Evolutionary conservation across 23 tunicate genomes (phyloP).

Genomic region (Clavelina lepadiformis): DNA sequence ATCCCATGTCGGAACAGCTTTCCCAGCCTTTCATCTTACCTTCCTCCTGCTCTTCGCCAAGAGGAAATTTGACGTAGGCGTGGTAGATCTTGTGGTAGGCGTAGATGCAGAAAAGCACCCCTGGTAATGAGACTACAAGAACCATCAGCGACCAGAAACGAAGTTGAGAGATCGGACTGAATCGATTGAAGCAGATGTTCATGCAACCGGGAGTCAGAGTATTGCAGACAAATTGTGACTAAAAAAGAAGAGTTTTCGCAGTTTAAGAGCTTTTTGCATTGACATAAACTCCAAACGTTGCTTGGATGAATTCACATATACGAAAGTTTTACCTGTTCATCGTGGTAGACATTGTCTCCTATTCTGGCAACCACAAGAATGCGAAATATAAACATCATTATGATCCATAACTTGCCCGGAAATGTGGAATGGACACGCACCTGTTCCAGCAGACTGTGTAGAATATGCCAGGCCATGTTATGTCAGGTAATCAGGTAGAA

Average conservation of each 20-base stretch:
- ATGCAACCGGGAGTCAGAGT: slow-evolving; percentile 86
- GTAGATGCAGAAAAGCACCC: slow-evolving; percentile 71
- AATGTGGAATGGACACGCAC: slow-evolving; percentile 89
- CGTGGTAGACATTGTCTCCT: slow-evolving; percentile 94
- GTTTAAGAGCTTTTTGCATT: too few relatives aligned
- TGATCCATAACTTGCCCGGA: slow-evolving; percentile 98
- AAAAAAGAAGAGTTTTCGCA: too few relatives aligned
- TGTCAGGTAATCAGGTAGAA: too few relatives aligned
- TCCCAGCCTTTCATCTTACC: neutral
- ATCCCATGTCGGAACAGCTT: slow-evolving; percentile 5
- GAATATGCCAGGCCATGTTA: slow-evolving; percentile 99
- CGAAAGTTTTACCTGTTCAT: slow-evolving; percentile 73
- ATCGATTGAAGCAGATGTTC: slow-evolving; percentile 84
- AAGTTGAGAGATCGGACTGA: slow-evolving; percentile 90
- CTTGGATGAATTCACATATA: too few relatives aligned
- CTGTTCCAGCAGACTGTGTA: slow-evolving; percentile 80
- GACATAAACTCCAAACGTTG: too few relatives aligned
- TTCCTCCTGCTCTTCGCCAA: slow-evolving; percentile 28
- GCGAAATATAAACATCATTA: slow-evolving; percentile 94
- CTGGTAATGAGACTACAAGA: slow-evolving; percentile 65
- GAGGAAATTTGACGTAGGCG: slow-evolving; percentile 75
- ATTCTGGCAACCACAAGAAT: slow-evolving; percentile 95
- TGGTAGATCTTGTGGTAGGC: slow-evolving; percentile 84
- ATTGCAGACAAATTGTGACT: slow-evolving; percentile 89
- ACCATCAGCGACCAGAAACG: slow-evolving; percentile 98